Percentiles rank a stretch among this genome's conserved stretches.
These are phyloP conservation scores for Apamea sordens DNA, from an alignment of 2,888 invertebrate genomes.

Conservation along the genomic window DNA sequence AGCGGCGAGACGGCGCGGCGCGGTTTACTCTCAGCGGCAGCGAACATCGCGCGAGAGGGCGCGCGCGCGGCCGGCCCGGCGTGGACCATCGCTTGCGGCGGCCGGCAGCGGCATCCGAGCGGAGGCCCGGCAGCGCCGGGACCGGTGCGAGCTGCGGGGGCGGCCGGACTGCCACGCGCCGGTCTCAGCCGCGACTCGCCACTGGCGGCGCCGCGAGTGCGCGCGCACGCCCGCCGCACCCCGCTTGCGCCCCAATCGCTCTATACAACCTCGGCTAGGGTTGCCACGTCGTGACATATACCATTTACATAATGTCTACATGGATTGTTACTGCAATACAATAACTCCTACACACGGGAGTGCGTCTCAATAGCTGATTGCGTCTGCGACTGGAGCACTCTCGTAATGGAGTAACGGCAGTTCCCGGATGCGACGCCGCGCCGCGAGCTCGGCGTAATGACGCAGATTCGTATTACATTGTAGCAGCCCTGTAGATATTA, in stretches of 20 bases:
- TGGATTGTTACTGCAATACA: slow-evolving; percentile 57
- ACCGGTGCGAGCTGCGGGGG: slow-evolving; percentile 87
- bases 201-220: slow-evolving; percentile 62
- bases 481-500: slow-evolving; percentile 70
- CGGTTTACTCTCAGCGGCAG: slow-evolving; percentile 88
- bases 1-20: slow-evolving; percentile 91
- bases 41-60: slow-evolving; percentile 89
- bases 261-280: slow-evolving; percentile 84
- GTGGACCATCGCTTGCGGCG: slow-evolving; percentile 90
- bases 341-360: slow-evolving; percentile 50
- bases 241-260: slow-evolving; percentile 69
- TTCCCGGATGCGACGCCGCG: slow-evolving; percentile 33
- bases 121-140: slow-evolving; percentile 88
- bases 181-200: slow-evolving; percentile 74
- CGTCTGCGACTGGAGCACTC: slow-evolving; percentile 42
- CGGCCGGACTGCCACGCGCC: slow-evolving; percentile 85
- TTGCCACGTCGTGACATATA: slow-evolving; percentile 71
- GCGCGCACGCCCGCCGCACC: slow-evolving; percentile 68
- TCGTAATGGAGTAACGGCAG: slow-evolving; percentile 43
- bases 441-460: slow-evolving; percentile 27
- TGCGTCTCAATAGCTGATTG: slow-evolving; percentile 58
- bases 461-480: slow-evolving; percentile 47
- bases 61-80: slow-evolving; percentile 90
- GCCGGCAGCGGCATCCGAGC: slow-evolving; percentile 90
- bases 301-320: slow-evolving; percentile 68